Conservation (phyloP, 2,113 vertebrate genomes). For the Mobula hypostoma region DNA sequence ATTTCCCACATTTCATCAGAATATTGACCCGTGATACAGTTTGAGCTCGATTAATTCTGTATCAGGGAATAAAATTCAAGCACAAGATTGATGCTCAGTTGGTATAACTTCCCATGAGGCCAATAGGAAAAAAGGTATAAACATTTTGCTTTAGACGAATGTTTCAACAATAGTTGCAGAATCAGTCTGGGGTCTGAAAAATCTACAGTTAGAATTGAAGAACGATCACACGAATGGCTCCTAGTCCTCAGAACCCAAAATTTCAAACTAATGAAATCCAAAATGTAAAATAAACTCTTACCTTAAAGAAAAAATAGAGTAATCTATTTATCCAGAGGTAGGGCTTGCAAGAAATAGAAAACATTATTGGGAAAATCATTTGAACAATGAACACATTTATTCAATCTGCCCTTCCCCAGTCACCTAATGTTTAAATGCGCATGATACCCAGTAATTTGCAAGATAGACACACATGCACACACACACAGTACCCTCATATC, state of each 20-base stretch:
- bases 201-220: background rate
- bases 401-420: background rate
- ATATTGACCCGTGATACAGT: background rate
- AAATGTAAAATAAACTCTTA: background rate
- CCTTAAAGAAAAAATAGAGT: background rate
- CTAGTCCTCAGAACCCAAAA: background rate
- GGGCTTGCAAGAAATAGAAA: background rate
- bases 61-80: background rate
- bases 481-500: background rate
- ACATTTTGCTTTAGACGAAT: conserved; percentile 18
- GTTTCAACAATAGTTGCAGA: background rate
- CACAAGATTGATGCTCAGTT: conserved; percentile 21
- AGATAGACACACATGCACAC: too few relatives aligned
- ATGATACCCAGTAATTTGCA: background rate
- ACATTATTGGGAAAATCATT: background rate
- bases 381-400: background rate
- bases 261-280: conserved; percentile 4
- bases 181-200: background rate
- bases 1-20: background rate
- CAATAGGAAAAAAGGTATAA: background rate
- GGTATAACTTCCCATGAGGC: conserved; percentile 15
- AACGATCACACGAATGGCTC: background rate
- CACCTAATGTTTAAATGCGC: background rate
- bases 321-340: background rate
- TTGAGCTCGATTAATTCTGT: conserved; percentile 11